Conservation (phyloP, 2,113 vertebrate species). For the Crocuta crocuta region DNA sequence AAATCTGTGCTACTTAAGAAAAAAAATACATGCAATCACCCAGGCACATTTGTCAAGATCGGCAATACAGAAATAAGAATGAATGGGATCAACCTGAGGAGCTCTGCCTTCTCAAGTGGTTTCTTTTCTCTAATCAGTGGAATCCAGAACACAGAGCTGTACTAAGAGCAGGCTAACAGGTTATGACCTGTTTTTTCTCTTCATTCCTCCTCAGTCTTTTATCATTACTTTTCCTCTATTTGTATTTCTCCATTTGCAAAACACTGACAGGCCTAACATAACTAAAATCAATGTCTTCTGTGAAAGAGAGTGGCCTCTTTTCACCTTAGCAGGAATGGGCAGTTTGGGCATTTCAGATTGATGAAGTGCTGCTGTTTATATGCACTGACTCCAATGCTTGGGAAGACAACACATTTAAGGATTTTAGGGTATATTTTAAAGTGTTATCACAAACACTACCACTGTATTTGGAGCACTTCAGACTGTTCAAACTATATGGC, state of each 20-base stretch:
- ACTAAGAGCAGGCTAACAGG: not conserved
- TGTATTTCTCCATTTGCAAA: not conserved
- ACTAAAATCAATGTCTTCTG: not conserved
- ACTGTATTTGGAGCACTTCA: not conserved
- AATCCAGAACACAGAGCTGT: not conserved
- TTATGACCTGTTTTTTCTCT: not conserved
- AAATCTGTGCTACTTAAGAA: constrained; percentile 49
- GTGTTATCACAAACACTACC: not conserved
- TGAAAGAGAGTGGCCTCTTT: not conserved
- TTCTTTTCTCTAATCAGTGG: not conserved
- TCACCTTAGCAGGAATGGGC: not conserved
- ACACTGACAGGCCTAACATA: not conserved
- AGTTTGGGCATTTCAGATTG: not conserved
- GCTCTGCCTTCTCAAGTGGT: not conserved
- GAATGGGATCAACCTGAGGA: not conserved
- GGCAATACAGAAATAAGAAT: not conserved
- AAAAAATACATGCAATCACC: not conserved
- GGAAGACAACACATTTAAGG: not conserved
- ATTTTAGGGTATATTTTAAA: not conserved
- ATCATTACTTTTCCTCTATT: constrained; percentile 11
- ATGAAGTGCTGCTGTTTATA: not conserved
- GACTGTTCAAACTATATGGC: not conserved
- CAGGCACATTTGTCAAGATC: constrained; percentile 24
- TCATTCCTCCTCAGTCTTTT: not conserved
- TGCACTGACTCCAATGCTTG: not conserved